A percentile compares a stretch with the other conserved stretches of the same genome.
Evolutionary conservation across 2,113 vertebrate genomes (phyloP).

Genomic region (Neomonachus schauinslandi): DNA sequence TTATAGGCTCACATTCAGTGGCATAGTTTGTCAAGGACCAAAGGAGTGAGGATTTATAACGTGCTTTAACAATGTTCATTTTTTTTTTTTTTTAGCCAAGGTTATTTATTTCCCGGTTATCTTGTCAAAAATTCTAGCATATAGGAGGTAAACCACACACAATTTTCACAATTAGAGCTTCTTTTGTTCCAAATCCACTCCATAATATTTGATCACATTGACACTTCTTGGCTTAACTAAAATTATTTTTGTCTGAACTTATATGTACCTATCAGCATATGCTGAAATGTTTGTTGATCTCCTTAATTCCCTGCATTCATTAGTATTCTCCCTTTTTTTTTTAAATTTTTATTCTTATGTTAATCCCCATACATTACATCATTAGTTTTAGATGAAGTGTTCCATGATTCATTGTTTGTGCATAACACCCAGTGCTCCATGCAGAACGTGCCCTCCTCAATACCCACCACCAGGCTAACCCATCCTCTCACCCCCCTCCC

Average conservation of each 20-base stretch:
- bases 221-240: neutral
- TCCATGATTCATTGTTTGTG: no score
- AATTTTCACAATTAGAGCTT: neutral
- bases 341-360: no score
- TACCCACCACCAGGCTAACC: no score
- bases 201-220: neutral
- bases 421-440: no score
- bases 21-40: neutral
- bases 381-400: no score
- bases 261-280: neutral
- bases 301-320: neutral
- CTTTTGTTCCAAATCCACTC: neutral
- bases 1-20: no score
- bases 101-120: neutral
- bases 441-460: no score
- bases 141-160: neutral
- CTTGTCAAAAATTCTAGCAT: neutral
- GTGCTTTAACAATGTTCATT: neutral
- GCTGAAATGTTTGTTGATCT: constrained; percentile 4
- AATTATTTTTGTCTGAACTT: constrained; percentile 29
- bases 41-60: neutral
- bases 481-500: no score
- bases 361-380: no score
- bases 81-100: neutral
- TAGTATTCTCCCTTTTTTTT: neutral